Evolutionary conservation across 2,888 invertebrate genomes (phyloP).

Genomic region (Punctoribates punctum): DNA sequence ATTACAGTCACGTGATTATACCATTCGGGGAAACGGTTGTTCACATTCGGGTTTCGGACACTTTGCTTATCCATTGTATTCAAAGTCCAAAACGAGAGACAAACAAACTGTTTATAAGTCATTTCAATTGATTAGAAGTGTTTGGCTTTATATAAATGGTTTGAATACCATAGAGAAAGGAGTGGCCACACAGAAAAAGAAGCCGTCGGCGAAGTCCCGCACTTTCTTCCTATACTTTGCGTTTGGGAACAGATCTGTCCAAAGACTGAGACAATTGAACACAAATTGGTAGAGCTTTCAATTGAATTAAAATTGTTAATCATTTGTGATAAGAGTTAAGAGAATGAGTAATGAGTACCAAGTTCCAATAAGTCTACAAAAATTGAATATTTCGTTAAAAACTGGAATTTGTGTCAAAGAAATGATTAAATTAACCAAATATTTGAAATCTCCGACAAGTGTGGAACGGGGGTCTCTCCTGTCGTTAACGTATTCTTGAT

Average conservation of each 20-base stretch:
- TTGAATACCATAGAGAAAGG: slow-evolving; percentile 1
- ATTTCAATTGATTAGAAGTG: not conserved
- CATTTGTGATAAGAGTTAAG: too few species aligned
- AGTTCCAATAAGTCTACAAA: slow-evolving; percentile 30
- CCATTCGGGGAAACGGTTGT: slow-evolving; percentile 11
- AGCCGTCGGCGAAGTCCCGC: not conserved
- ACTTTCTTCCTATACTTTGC: not conserved
- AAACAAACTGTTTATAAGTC: slow-evolving; percentile 20
- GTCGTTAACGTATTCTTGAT: not conserved
- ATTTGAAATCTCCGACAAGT: slow-evolving; percentile 23
- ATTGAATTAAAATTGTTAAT: not conserved
- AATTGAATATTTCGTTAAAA: not conserved
- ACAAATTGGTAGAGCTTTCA: slow-evolving; percentile 11
- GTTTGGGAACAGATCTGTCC: not conserved
- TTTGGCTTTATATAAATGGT: not conserved
- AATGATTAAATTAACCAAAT: not conserved
- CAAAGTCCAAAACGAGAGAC: not conserved
- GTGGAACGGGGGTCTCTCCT: not conserved
- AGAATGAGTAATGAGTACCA: slow-evolving; percentile 2
- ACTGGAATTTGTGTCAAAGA: not conserved
- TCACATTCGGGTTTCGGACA: not conserved
- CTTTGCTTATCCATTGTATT: not conserved
- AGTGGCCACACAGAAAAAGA: not conserved
- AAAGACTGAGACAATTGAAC: not conserved
- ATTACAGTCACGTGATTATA: slow-evolving; percentile 21